These are phyloP conservation scores for Conger conger DNA, from an alignment of 2,113 vertebrate species.

Conservation along the genomic window DNA sequence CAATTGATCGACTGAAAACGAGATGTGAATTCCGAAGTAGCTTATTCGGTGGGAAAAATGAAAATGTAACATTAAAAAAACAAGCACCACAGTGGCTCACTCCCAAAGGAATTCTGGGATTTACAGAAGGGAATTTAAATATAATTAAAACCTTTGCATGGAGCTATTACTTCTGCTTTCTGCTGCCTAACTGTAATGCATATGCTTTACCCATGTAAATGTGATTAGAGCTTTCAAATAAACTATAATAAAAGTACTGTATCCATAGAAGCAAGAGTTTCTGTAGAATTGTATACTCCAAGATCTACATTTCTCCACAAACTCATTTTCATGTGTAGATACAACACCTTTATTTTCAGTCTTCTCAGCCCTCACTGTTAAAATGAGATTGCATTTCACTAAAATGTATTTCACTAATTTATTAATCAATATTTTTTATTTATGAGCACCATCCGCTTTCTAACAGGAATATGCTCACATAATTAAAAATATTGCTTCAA, in stretches of 20 bases:
- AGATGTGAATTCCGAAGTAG: constrained; percentile 11
- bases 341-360: no score
- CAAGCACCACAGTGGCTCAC: neutral
- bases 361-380: neutral
- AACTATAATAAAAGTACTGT: neutral
- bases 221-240: neutral
- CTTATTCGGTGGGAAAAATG: neutral
- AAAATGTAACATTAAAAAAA: neutral
- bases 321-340: no score
- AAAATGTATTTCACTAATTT: neutral
- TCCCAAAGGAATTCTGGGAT: neutral
- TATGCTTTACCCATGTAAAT: neutral
- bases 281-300: neutral
- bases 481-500: neutral
- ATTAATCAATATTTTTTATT: neutral
- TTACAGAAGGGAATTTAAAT: neutral
- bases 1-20: neutral
- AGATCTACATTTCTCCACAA: neutral
- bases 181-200: neutral
- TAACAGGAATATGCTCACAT: neutral
- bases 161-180: neutral
- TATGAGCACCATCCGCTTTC: neutral
- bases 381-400: neutral
- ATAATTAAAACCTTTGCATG: neutral
- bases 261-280: neutral